Evolutionary conservation across 2,888 invertebrate species (phyloP), one percentile per base, ranked within the genome.

Genomic region (Glyphotaelius pellucidus): DNA sequence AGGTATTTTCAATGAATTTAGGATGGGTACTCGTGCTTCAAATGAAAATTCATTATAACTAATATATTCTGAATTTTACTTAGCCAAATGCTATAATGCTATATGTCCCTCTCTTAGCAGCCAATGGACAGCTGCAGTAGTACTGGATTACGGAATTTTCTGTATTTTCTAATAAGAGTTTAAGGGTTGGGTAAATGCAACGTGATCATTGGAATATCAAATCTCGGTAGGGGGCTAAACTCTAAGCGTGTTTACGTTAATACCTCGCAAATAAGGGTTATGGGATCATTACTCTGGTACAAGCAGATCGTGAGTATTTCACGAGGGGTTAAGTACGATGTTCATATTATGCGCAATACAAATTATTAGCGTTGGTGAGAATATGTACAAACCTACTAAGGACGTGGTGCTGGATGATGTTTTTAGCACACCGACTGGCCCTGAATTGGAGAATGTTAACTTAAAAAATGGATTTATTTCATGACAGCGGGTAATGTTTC

Each of bases 351-450:
- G 67, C 87, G 87, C 87, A 87, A 87, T 87, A 31, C 87, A 87
- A 35, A 35, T 83, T 35, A 86, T 86, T 87, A 87, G 67, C 87
- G 31, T 32, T 52, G 30, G 47, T 87, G 30, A 87, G 30, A 87
- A 67, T 86, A 42, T 67, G 87, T 90, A 92, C 92, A 90, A 92
- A 92, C 92, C 92, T 91, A 92, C 90, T 79, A 92, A 80, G 52
- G 92, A 92, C 89, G 92, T 92, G 79, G 92, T 92, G 47, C 92
- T 92, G 92, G 91, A 90, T 90, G 92, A 92, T 80, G 92, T 91
- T 92, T 92, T 92, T 47, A 92, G 91, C 80, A 92, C 92, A 91
- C 92, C 91, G 31, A 92, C 92, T 42, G 92, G 92, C 88, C 92
- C 92, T 92, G 90, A 80, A 92, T 92, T 87, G 91, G 85, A 92